Conservation (phyloP, 2,113 vertebrate genomes). For the Anguilla japonica region DNA sequence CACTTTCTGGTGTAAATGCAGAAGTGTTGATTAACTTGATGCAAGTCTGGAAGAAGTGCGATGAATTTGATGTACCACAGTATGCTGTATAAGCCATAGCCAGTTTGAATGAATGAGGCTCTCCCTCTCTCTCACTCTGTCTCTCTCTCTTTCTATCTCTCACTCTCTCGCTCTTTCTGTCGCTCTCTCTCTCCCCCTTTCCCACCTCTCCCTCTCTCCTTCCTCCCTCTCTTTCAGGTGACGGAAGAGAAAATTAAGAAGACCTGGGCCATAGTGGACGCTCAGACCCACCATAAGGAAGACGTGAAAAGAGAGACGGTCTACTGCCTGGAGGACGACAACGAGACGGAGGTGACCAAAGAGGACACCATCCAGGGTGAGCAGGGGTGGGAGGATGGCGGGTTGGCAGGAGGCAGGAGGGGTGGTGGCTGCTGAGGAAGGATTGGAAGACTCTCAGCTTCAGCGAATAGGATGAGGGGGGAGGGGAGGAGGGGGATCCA, state of each 20-base stretch:
- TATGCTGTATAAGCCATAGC: neutral
- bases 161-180: neutral
- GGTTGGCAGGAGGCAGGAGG: neutral
- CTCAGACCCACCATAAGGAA: constrained; percentile 76
- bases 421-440: too few relatives aligned
- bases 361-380: constrained; percentile 92
- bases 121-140: neutral
- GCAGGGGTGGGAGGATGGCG: neutral
- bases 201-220: neutral
- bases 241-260: constrained; percentile 83
- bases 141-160: neutral
- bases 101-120: neutral
- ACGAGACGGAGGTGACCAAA: constrained; percentile 87
- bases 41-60: neutral
- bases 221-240: constrained; percentile 68
- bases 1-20: neutral
- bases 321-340: constrained; percentile 89
- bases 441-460: neutral
- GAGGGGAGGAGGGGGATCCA: neutral
- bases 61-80: neutral
- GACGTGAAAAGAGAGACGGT: constrained; percentile 86
- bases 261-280: constrained; percentile 82
- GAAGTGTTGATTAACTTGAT: too few relatives aligned
- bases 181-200: neutral
- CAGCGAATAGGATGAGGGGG: neutral